These are phyloP conservation scores for Calyptomena viridis DNA, from an alignment of 2,113 vertebrate genomes.

Conservation along the genomic window DNA sequence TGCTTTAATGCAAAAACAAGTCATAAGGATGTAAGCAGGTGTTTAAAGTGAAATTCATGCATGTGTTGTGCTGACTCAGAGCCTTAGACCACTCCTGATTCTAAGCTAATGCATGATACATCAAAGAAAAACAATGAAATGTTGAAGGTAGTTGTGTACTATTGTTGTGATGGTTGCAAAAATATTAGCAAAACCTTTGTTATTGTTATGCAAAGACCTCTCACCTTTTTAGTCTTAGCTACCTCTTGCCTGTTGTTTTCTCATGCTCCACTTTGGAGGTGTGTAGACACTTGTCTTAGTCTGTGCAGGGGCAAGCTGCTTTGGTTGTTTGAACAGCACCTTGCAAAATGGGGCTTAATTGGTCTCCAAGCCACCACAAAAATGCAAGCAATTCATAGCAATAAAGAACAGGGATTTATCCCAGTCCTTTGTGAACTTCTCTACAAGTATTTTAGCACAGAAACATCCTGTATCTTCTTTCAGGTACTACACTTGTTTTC, in stretches of 20 bases:
- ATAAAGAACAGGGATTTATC: not conserved
- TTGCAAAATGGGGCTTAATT: not conserved
- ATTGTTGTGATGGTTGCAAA: not conserved
- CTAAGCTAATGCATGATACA: not conserved
- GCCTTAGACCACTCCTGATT: not conserved
- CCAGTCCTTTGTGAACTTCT: not conserved
- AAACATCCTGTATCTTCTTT: not conserved
- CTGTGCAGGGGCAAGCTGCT: not conserved
- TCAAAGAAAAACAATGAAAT: not conserved
- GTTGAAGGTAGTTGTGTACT: not conserved
- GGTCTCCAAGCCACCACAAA: not conserved
- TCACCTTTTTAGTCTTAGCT: not conserved
- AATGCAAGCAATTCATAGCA: not conserved
- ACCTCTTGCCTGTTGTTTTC: not conserved
- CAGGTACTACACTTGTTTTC: not conserved
- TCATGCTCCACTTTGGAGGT: not conserved
- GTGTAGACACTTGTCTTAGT: not conserved
- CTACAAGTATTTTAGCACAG: not conserved
- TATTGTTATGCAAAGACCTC: not conserved
- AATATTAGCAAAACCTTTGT: not conserved
- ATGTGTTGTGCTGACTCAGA: not conserved
- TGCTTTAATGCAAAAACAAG: not conserved
- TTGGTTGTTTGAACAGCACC: not conserved
- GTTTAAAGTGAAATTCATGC: not conserved
- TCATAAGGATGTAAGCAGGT: not conserved